Evolutionary conservation across 2,113 vertebrate genomes (phyloP), one percentile per base, ranked within the genome.

Genomic region (Clarias batrachus): DNA sequence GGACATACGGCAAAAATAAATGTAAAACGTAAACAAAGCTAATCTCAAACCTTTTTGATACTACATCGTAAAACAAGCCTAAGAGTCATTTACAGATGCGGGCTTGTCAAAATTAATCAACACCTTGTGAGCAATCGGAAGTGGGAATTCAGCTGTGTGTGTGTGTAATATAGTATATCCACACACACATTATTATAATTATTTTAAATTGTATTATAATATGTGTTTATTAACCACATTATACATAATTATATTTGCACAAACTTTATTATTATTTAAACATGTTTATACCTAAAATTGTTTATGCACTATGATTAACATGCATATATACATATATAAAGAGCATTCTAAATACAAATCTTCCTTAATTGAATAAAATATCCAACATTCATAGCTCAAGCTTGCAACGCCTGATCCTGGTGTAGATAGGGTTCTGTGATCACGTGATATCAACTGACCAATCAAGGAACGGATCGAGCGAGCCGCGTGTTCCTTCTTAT

Each of bases 371-470:
- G 5, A 48, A 48, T 5, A 48, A 48, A 48, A 48, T 5, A 8
- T 48, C 2, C 17, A 1, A 37, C 2, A 6, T 19, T 6, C 19
- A 8, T 19, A 71, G 9, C 17, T 71, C 27, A 33, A n/a, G n/a
- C 13, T 19, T 71, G 16, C 16, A 37, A 8, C 16, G 1, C 7
- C 17, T 71, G 9, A 23, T 48, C 19, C 13, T 7, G n/a, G 19
- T 52, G 19, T 12, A 48, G 10, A 23, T 73, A 7, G 30, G 23
- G 2, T 2, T 30, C 54, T 66, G 25, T 1, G 3, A 21, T 88
- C 89, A 91, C 80, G 88, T 91, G 89, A 88, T 23, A 54, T n/a
- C 21, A 79, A 9, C 30, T 33, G 27, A 74, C 90, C 89, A 91
- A 91, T 90, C 11, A n/a, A 25, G 14, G 77, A 56, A 5, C 9